These are phyloP conservation scores for Diphyllodes magnificus DNA, from an alignment of 2,113 vertebrate genomes.

Conservation along the genomic window DNA sequence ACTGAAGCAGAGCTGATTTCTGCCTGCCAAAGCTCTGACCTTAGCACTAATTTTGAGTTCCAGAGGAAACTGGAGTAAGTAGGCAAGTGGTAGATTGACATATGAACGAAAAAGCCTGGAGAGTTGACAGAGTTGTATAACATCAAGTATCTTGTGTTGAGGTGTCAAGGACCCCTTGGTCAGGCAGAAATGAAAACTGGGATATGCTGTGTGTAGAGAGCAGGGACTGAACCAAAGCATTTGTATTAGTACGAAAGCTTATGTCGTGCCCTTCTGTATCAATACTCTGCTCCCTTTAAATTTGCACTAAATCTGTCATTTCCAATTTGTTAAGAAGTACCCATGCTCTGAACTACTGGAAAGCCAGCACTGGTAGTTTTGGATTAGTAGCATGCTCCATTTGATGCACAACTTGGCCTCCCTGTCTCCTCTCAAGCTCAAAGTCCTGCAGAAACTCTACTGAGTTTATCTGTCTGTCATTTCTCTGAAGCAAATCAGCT, in stretches of 20 bases:
- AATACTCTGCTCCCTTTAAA: background rate
- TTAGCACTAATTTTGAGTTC: background rate
- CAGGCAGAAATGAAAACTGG: background rate
- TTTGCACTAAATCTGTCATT: background rate
- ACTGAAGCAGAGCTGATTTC: background rate
- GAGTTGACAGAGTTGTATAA: fast-evolving
- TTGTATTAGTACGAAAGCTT: background rate
- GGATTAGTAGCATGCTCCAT: background rate
- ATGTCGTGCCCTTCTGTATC: background rate
- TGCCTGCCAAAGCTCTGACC: background rate
- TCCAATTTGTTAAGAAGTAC: background rate
- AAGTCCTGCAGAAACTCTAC: background rate
- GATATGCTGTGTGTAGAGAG: background rate
- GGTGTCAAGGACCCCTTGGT: background rate
- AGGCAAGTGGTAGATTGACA: background rate
- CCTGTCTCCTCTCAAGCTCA: background rate
- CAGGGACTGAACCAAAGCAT: background rate
- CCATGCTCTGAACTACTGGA: background rate
- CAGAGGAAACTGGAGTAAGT: background rate
- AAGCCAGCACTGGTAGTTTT: background rate
- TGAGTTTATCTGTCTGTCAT: background rate
- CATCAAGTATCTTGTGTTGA: background rate
- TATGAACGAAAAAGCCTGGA: background rate
- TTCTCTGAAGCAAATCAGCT: background rate
- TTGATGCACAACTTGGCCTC: background rate